These are phyloP conservation scores for Mya arenaria DNA, from an alignment of 1,140 invertebrate species.

Conservation along the genomic window DNA sequence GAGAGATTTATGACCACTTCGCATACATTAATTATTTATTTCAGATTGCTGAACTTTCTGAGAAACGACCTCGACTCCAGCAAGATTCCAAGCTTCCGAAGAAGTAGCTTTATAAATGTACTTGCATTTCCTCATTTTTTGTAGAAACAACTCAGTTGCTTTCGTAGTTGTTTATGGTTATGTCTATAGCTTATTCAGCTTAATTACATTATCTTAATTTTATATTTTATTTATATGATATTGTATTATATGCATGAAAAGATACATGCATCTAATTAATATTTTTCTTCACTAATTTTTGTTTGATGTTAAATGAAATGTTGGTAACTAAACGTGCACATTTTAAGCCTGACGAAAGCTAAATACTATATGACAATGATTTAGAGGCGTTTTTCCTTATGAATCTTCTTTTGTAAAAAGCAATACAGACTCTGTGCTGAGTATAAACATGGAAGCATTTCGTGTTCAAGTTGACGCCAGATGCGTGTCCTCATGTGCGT, in stretches of 20 bases:
- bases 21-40: no score
- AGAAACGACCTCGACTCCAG: conserved; percentile 23
- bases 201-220: not conserved
- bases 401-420: no score
- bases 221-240: not conserved
- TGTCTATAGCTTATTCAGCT: not conserved
- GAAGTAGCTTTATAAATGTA: conserved; percentile 14
- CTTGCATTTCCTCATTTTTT: not conserved
- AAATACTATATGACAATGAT: no score
- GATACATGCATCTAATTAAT: not conserved
- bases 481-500: no score
- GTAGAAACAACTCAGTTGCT: not conserved
- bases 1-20: not conserved
- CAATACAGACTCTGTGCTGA: no score
- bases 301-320: no score
- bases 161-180: not conserved
- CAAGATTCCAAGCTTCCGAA: conserved; percentile 9
- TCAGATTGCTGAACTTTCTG: conserved; percentile 32
- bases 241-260: not conserved
- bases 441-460: no score
- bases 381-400: no score
- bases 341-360: no score
- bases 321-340: no score
- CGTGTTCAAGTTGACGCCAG: no score
- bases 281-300: not conserved